phyloP scores from a whole-genome alignment of 2,888 invertebrate genomes.

The Schizaphis graminum region DNA sequence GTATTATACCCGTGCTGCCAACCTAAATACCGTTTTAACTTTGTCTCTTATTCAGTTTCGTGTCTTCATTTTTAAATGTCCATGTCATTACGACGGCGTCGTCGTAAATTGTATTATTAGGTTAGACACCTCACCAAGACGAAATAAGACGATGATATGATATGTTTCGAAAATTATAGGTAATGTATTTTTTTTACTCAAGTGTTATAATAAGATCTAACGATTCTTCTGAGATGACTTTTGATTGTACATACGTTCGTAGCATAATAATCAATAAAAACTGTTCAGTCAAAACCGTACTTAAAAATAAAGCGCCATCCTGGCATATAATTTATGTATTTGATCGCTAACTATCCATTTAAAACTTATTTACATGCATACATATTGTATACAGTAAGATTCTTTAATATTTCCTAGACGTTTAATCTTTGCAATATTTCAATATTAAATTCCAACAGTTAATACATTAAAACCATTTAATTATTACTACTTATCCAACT shows the following conservation, averaged over 20 bases:
- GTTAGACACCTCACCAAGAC: not conserved
- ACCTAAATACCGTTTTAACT: not conserved
- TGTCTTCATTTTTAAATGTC: not conserved
- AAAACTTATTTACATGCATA: not conserved
- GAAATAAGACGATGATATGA: not conserved
- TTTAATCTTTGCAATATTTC: not conserved
- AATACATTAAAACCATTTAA: not conserved
- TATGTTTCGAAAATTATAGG: not conserved
- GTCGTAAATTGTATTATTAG: not conserved
- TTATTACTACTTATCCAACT: not conserved
- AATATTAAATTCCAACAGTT: not conserved
- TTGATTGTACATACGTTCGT: not conserved
- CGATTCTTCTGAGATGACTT: not conserved
- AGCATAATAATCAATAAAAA: not conserved
- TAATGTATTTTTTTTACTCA: not conserved
- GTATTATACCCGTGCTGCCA: not conserved
- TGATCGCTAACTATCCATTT: not conserved
- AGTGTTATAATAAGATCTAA: not conserved
- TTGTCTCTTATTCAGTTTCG: not conserved
- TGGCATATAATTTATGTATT: not conserved
- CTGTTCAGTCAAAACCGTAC: not conserved
- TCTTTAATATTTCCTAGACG: not conserved
- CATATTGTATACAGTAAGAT: not conserved
- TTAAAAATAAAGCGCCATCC: not conserved
- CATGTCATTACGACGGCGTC: not conserved